Conservation (phyloP, 2,888 invertebrate genomes). For the Hirtodrosophila confusa region DNA sequence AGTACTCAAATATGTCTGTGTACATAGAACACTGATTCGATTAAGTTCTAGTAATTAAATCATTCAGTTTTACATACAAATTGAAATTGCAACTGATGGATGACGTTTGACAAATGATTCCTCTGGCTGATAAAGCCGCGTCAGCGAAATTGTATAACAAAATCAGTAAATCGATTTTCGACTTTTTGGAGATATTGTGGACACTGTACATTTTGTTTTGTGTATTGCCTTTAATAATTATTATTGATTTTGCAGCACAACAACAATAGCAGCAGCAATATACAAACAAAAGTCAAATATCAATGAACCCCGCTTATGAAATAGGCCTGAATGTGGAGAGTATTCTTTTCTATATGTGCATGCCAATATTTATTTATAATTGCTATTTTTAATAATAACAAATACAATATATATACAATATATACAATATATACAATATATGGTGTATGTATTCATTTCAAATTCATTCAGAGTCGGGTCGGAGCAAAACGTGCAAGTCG, state of each 20-base stretch:
- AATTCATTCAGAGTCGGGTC: conserved; percentile 70
- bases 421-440: not conserved
- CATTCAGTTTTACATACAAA: conserved; percentile 66
- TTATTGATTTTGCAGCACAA: too few relatives aligned
- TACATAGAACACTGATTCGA: conserved; percentile 68
- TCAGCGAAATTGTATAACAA: conserved; percentile 53
- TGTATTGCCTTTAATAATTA: too few relatives aligned
- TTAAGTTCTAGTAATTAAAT: conserved; percentile 77
- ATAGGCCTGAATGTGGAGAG: conserved; percentile 58
- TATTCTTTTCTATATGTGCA: not conserved
- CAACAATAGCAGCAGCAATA: too few relatives aligned
- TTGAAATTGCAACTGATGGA: conserved; percentile 50
- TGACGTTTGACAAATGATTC: conserved; percentile 60
- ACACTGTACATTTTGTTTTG: too few relatives aligned
- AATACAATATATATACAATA: too few relatives aligned
- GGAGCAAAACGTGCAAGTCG: conserved; percentile 60
- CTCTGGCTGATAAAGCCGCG: conserved; percentile 23
- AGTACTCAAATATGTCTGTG: not conserved
- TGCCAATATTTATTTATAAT: conserved; percentile 46
- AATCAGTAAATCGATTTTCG: conserved; percentile 1
- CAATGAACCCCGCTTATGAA: conserved; percentile 74
- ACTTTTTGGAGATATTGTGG: too few relatives aligned
- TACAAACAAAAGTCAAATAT: conserved; percentile 62
- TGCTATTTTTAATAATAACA: conserved; percentile 55
- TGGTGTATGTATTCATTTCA: conserved; percentile 24